These are phyloP conservation scores for Vanessa tameamea DNA, from an alignment of 1,140 invertebrate species.

Conservation along the genomic window DNA sequence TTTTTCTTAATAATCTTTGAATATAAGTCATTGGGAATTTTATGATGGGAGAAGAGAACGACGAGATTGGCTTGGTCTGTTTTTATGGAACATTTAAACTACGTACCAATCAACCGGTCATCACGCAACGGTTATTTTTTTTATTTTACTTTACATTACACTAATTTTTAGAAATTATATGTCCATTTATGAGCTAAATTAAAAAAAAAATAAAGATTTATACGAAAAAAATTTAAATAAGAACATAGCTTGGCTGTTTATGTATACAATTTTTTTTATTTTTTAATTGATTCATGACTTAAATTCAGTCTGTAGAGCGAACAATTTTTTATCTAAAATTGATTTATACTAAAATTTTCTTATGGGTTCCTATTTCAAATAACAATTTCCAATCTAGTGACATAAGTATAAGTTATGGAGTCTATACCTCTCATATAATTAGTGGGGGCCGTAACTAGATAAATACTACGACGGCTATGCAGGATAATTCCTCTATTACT, in stretches of 20 bases:
- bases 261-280: no score
- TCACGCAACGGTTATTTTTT: no score
- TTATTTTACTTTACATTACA: no score
- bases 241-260: no score
- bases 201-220: no score
- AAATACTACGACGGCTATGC: neutral
- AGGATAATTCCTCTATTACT: constrained; percentile 13
- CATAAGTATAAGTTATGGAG: neutral
- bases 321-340: neutral
- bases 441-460: constrained; percentile 2
- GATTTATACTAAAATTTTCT: neutral
- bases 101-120: no score
- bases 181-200: no score
- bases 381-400: constrained; percentile 8
- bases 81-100: neutral
- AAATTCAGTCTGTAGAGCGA: no score
- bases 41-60: constrained; percentile 3
- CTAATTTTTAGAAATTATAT: no score
- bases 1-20: constrained; percentile 63
- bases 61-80: neutral
- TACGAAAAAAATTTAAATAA: no score
- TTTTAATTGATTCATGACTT: no score
- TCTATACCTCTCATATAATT: constrained; percentile 12
- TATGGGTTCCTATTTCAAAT: neutral
- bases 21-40: constrained; percentile 36